Conservation (phyloP, 1,140 invertebrate genomes). For the Microplitis demolitor region DNA sequence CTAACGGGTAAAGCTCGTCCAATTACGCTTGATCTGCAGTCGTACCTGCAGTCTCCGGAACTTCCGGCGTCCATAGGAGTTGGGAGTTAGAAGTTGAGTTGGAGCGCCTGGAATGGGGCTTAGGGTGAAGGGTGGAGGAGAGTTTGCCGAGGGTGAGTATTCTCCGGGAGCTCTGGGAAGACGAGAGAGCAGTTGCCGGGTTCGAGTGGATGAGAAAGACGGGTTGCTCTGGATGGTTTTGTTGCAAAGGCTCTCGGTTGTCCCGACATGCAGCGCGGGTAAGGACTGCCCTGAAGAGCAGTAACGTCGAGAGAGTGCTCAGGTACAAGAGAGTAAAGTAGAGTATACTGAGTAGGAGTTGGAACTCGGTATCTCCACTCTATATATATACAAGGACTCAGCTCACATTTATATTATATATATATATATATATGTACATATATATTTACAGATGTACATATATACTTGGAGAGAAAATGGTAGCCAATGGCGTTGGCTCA, state of each 20-base stretch:
- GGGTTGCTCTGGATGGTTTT: constrained; percentile 1
- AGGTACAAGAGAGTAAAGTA: constrained; percentile 21
- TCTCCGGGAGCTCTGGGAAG: not conserved
- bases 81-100: not conserved
- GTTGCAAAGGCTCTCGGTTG: not conserved
- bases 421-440: not conserved
- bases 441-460: constrained; percentile 19
- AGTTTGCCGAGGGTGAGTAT: constrained; percentile 18
- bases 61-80: not conserved
- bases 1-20: not conserved
- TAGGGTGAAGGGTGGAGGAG: constrained; percentile 22
- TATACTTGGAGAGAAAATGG: constrained; percentile 44
- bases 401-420: constrained; percentile 4
- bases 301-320: constrained; percentile 1
- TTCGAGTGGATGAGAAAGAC: constrained; percentile 13
- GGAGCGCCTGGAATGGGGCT: not conserved
- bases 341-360: constrained; percentile 25
- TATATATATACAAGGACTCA: not conserved
- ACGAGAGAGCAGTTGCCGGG: not conserved
- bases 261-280: not conserved
- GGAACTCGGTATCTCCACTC: constrained; percentile 26
- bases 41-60: constrained; percentile 1
- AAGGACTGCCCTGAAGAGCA: not conserved
- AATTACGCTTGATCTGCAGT: constrained; percentile 3
- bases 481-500: constrained; percentile 53